Conservation (phyloP, 1,140 invertebrate genomes). For the Ganaspis sp. region DNA sequence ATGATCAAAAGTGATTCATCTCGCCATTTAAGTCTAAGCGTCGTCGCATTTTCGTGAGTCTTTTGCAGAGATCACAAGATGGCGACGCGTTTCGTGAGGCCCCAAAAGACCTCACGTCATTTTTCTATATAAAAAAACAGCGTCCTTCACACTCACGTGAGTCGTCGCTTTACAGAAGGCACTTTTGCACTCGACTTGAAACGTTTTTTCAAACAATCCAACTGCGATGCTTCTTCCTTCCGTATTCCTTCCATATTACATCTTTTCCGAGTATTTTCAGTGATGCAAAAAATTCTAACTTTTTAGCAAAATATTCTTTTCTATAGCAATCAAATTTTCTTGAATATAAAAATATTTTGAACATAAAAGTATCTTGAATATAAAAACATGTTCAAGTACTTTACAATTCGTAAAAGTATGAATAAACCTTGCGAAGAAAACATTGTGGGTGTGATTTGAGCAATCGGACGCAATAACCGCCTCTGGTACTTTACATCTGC, state of each 20-base stretch:
- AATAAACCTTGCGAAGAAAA: too few species aligned
- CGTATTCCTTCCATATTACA: not conserved
- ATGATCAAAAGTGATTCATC: conserved; percentile 10
- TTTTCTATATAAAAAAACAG: conserved; percentile 5
- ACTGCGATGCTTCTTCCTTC: not conserved
- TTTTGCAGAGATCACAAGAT: conserved; percentile 15
- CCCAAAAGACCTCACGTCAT: not conserved
- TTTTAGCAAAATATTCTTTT: too few species aligned
- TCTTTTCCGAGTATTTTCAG: not conserved
- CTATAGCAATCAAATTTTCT: too few species aligned
- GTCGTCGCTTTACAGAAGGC: conserved; percentile 11
- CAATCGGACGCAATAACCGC: too few species aligned
- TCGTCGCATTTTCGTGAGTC: conserved; percentile 20
- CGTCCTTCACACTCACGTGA: conserved; percentile 1
- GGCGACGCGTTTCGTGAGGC: not conserved
- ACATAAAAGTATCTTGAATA: too few species aligned
- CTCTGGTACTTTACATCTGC: too few species aligned
- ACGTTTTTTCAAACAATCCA: conserved; percentile 8
- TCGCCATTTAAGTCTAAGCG: conserved; percentile 11
- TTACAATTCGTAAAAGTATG: too few species aligned
- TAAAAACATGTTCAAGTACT: too few species aligned
- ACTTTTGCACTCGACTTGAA: conserved; percentile 25
- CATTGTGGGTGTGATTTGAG: too few species aligned
- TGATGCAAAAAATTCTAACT: not conserved
- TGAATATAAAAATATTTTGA: too few species aligned